Percentiles rank a stretch among this genome's conserved stretches.
Evolutionary conservation across 2,113 vertebrate genomes (phyloP).

Genomic region (Poecile atricapillus): DNA sequence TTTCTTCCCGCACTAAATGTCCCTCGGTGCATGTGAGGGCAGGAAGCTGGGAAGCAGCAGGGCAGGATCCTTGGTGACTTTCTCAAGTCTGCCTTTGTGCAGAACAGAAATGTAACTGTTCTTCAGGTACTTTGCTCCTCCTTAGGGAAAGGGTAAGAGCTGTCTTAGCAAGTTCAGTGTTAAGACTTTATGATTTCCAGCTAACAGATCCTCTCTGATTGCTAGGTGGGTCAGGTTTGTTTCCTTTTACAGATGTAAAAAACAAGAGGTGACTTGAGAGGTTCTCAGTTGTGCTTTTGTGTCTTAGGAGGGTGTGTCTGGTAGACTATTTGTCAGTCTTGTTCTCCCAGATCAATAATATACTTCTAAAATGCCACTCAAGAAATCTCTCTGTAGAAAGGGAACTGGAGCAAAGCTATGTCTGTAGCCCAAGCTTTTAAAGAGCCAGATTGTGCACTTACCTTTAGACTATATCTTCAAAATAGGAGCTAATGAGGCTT

Average conservation of each 20-base stretch:
- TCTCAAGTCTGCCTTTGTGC: not conserved
- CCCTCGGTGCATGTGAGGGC: not conserved
- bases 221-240: not conserved
- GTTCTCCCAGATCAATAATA: not conserved
- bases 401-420: not conserved
- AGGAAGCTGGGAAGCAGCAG: not conserved
- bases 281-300: not conserved
- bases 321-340: not conserved
- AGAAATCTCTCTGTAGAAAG: not conserved
- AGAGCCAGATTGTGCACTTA: not conserved
- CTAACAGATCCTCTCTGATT: not conserved
- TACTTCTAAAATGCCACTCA: not conserved
- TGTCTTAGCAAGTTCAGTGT: not conserved
- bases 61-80: not conserved
- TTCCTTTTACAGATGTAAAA: not conserved
- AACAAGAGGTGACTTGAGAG: not conserved
- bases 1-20: not conserved
- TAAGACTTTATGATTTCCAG: not conserved
- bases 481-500: not conserved
- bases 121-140: not conserved
- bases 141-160: not conserved
- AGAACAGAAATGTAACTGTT: not conserved
- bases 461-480: not conserved
- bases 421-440: not conserved
- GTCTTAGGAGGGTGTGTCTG: not conserved